Conservation (phyloP, 2,113 vertebrate species). For the Uria aalge region DNA sequence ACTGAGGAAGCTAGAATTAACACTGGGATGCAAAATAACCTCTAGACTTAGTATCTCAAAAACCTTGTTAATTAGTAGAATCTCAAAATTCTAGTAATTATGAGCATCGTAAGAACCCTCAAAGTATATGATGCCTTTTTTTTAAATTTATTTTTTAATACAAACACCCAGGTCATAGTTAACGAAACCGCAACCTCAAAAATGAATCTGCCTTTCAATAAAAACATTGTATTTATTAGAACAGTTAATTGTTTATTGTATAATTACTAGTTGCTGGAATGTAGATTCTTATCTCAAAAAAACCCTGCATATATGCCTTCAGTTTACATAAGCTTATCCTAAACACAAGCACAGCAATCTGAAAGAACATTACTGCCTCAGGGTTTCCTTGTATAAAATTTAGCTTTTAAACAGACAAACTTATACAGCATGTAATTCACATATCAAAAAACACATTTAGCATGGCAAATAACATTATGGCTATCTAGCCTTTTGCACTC, state of each 20-base stretch:
- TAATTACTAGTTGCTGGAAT: slow-evolving; percentile 59
- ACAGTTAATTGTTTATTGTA: slow-evolving; percentile 58
- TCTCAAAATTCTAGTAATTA: not conserved
- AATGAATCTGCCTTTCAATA: slow-evolving; percentile 33
- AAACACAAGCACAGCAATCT: slow-evolving; percentile 10
- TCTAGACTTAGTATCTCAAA: not conserved
- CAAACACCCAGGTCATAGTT: not conserved
- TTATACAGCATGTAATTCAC: not conserved
- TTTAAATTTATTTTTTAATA: not conserved
- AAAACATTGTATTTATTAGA: slow-evolving; percentile 37
- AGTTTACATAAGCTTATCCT: slow-evolving; percentile 48
- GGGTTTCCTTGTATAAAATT: slow-evolving; percentile 24
- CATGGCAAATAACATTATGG: not conserved
- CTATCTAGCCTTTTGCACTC: not conserved
- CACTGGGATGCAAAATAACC: not conserved
- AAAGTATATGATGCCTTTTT: rapidly evolving
- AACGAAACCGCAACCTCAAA: slow-evolving; percentile 44
- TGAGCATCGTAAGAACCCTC: not conserved
- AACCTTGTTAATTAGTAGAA: not conserved
- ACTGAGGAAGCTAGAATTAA: rapidly evolving
- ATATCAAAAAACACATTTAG: not conserved
- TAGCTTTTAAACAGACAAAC: not conserved
- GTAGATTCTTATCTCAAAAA: slow-evolving; percentile 62
- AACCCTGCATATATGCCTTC: not conserved
- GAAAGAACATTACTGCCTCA: slow-evolving; percentile 10